Evolutionary conservation across 2,113 vertebrate genomes (phyloP).

Genomic region (Laticauda colubrina): DNA sequence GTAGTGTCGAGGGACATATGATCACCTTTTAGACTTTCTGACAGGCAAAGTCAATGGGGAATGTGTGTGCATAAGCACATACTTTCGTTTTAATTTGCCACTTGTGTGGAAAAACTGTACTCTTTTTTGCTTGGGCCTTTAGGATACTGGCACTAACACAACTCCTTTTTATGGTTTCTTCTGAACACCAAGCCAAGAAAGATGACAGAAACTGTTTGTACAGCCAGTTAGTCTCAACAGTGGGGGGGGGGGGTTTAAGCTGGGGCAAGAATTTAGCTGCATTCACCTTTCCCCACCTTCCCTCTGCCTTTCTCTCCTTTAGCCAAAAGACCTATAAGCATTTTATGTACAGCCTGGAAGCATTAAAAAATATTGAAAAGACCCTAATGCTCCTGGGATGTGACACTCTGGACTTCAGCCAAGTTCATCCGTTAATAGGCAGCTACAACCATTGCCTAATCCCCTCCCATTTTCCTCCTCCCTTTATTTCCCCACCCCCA

Average conservation of each 20-base stretch:
- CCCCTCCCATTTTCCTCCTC: conserved; percentile 49
- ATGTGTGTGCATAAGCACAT: neutral
- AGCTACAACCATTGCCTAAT: conserved; percentile 73
- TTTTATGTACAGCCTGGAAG: conserved; percentile 86
- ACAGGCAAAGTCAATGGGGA: no score
- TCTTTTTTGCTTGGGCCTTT: conserved; percentile 69
- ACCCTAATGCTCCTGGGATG: conserved; percentile 69
- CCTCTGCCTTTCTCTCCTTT: conserved; percentile 68
- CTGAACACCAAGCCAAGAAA: conserved; percentile 69
- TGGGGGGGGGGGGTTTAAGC: conserved; percentile 18
- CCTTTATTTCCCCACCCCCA: conserved; percentile 48
- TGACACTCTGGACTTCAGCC: conserved; percentile 91
- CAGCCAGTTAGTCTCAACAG: conserved; percentile 87
- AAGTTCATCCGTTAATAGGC: conserved; percentile 99
- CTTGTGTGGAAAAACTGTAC: conserved; percentile 11
- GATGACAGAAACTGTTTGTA: conserved; percentile 75
- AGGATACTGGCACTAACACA: conserved; percentile 76
- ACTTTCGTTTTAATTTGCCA: conserved; percentile 49
- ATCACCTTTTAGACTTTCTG: no score
- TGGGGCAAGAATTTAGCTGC: conserved; percentile 70
- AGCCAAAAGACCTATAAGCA: conserved; percentile 83
- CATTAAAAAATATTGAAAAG: conserved; percentile 72
- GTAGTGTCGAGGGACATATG: no score
- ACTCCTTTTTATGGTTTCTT: conserved; percentile 50
- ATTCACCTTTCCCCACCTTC: conserved; percentile 48